Evolutionary conservation across 2,888 invertebrate species (phyloP), one percentile per base, ranked within the genome.

Genomic region (Drosophila kambysellisi): DNA sequence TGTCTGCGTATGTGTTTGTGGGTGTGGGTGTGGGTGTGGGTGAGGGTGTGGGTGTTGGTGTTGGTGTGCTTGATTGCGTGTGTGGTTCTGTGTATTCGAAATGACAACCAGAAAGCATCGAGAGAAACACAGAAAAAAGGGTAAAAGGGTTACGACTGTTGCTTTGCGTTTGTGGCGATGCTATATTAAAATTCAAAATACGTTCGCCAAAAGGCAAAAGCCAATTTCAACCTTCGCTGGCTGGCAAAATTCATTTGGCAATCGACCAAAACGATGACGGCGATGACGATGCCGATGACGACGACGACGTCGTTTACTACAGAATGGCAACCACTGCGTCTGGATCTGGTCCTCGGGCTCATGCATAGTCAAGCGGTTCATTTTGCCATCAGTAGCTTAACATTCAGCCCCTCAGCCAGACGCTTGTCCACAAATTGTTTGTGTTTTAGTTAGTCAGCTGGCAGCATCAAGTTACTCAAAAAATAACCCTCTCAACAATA

Each of bases 121-220:
- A 59, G 37, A 53, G 43, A 65, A 17, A 54, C 30, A 52, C 9
- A 50, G 29, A 61, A 4, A n/a, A 59, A 56, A 48, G n/a, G 60
- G 50, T 33, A 61, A 79, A 79, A 79, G 71, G 76, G 76, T 75
- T 79, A 35, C 75, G 70, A 79, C 64, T 78, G 79, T 79, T 79
- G 75, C 70, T 56, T 59, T 79, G 62, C 68, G 68, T 51, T 75
- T 66, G 51, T 43, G 67, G 46, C 73, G 30, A 64, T 51, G 66
- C 69, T 64, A 61, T 83, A 88, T 85, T 88, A 83, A 86, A 88
- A 85, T 85, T 85, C 84, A 86, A 88, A 88, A 86, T 85, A 83
- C 86, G 86, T 85, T 78, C 68, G 76, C 81, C 86, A 74, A 84
- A 82, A 85, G 86, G 81, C 88, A 88, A 78, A 82, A 88, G 84